Percentiles rank a stretch among this genome's conserved stretches.
Evolutionary conservation across 2,888 invertebrate species (phyloP).

Genomic region (Rotaria socialis): DNA sequence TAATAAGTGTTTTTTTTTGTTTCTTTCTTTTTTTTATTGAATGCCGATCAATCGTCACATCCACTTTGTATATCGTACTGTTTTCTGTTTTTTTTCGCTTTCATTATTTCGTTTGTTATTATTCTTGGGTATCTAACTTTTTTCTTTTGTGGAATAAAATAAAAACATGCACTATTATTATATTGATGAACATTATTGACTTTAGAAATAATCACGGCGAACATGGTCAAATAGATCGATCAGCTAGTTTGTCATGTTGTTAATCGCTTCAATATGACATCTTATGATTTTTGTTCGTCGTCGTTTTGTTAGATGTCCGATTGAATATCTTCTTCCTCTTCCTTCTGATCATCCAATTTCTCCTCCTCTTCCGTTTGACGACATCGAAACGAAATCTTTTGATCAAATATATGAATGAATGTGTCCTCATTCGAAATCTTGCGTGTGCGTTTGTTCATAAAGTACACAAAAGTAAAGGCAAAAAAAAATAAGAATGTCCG

Average conservation of each 20-base stretch:
- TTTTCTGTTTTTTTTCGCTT: neutral
- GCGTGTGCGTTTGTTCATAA: neutral
- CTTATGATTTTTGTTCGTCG: neutral
- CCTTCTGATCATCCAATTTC: neutral
- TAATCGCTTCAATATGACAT: constrained; percentile 6
- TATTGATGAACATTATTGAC: neutral
- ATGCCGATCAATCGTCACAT: constrained; percentile 17
- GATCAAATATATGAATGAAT: constrained; percentile 3
- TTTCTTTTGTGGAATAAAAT: constrained; percentile 5
- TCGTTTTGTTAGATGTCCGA: neutral
- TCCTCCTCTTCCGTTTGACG: neutral
- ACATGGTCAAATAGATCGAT: neutral
- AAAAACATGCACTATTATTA: neutral
- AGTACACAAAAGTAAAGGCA: neutral
- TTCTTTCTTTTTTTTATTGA: neutral
- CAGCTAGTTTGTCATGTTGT: neutral
- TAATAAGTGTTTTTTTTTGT: neutral
- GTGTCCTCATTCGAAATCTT: constrained; percentile 26
- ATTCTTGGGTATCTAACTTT: constrained; percentile 13
- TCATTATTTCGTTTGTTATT: constrained; percentile 26
- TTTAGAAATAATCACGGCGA: neutral
- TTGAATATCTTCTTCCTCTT: neutral
- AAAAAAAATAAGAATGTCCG: constrained; percentile 26
- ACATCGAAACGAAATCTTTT: constrained; percentile 10
- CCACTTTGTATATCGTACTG: constrained; percentile 17